phyloP scores from a whole-genome alignment of 2,888 invertebrate species.

The Pristionchus entomophagus region DNA sequence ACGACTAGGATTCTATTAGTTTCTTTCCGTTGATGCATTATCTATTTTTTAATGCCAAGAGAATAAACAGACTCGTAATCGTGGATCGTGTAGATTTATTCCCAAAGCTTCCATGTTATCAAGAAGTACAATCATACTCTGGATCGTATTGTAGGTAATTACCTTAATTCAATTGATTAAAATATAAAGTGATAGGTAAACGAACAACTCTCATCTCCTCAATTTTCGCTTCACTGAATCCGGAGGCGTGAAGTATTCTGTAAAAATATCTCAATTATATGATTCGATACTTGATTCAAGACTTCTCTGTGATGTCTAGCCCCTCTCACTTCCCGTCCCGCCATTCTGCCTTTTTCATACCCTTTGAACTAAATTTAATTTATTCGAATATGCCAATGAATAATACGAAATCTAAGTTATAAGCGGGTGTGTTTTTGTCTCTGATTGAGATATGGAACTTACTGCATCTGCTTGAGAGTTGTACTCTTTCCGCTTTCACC shows the following conservation, averaged over 20 bases:
- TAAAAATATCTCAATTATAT: not conserved
- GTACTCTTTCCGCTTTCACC: constrained; percentile 73
- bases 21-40: not conserved
- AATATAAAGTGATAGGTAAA: not conserved
- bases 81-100: constrained; percentile 16
- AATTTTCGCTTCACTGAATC: constrained; percentile 62
- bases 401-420: no score
- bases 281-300: not conserved
- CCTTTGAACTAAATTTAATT: no score
- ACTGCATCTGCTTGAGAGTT: constrained; percentile 68
- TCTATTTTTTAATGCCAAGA: no score
- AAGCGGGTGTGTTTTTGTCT: no score
- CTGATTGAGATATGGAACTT: constrained; percentile 46
- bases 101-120: constrained; percentile 45
- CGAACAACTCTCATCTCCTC: constrained; percentile 56
- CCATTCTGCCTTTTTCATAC: no score
- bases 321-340: no score
- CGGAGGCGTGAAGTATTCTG: constrained; percentile 63
- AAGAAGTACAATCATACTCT: constrained; percentile 50
- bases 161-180: constrained; percentile 27
- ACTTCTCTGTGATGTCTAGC: not conserved
- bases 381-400: no score
- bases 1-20: not conserved
- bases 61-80: not conserved
- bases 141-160: constrained; percentile 55